Evolutionary conservation across 2,113 vertebrate genomes (phyloP).

Genomic region (Nipponia nippon): DNA sequence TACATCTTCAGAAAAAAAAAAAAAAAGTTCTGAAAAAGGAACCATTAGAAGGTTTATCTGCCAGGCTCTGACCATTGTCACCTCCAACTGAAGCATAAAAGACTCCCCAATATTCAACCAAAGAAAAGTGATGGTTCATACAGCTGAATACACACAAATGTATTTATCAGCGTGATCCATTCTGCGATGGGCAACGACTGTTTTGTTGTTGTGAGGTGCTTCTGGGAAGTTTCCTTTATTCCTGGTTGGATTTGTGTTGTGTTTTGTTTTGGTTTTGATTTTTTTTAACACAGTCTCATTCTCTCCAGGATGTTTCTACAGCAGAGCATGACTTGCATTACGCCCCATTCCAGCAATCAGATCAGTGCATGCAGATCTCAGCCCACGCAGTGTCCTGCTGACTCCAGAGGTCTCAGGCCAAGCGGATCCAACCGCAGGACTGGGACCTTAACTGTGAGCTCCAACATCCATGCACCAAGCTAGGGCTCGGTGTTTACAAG

Average conservation of each 20-base stretch:
- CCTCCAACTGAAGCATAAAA: not conserved
- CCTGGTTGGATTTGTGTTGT: not conserved
- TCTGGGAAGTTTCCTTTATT: conserved; percentile 32
- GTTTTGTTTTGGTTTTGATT: not conserved
- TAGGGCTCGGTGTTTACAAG: not conserved
- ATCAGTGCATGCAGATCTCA: not conserved
- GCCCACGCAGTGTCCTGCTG: not conserved
- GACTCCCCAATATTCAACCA: not conserved
- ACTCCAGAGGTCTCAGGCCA: not conserved
- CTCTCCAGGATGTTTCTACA: not conserved
- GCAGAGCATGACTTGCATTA: not conserved
- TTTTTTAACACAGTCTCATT: not conserved
- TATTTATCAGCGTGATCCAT: not conserved
- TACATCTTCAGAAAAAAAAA: not conserved
- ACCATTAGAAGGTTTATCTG: not conserved
- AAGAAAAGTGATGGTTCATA: not conserved
- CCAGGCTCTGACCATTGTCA: not conserved
- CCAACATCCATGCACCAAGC: not conserved
- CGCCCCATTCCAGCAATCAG: not conserved
- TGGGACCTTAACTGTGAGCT: not conserved
- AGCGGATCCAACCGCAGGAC: not conserved
- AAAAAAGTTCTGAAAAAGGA: not conserved
- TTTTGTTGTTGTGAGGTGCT: not conserved
- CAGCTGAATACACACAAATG: not conserved
- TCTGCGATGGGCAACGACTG: not conserved